Percentiles rank a stretch among this genome's conserved stretches.
These are phyloP conservation scores for Cercocebus atys DNA, from an alignment of 2,113 vertebrate genomes.

Conservation along the genomic window DNA sequence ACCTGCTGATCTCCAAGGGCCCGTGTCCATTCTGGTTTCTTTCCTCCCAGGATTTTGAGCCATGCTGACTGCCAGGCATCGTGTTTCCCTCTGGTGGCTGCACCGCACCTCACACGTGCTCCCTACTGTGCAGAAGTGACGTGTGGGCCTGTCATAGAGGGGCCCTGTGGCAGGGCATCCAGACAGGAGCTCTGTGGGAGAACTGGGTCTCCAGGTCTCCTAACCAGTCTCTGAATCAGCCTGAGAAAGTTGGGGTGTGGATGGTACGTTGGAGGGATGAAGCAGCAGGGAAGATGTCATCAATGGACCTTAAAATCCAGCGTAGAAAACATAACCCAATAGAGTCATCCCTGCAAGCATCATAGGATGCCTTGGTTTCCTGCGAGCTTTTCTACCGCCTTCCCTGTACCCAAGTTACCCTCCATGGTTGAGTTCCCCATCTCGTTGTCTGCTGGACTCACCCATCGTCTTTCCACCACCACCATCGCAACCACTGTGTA, in stretches of 20 bases:
- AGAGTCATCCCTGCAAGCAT: neutral
- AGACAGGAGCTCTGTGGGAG: neutral
- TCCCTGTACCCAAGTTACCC: too few relatives aligned
- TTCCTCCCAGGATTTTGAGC: neutral
- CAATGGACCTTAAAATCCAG: neutral
- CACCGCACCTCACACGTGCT: fast-evolving
- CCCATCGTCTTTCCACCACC: fast-evolving
- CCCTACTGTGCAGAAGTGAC: too few relatives aligned
- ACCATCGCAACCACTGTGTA: fast-evolving
- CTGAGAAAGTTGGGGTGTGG: neutral
- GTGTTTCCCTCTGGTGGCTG: neutral
- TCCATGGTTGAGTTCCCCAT: fast-evolving
- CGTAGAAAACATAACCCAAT: neutral
- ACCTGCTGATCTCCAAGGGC: neutral
- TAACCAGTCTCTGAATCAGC: neutral
- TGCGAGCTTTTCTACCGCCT: neutral
- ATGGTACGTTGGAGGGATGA: too few relatives aligned
- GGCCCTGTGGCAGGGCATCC: neutral
- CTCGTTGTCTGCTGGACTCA: neutral
- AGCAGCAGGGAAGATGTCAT: neutral
- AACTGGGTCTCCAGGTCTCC: neutral
- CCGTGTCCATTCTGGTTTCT: too few relatives aligned
- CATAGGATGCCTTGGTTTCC: neutral
- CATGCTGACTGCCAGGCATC: neutral
- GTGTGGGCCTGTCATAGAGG: neutral